Percentiles rank a stretch among this genome's conserved stretches.
Evolutionary conservation across 2,113 vertebrate species (phyloP).

Genomic region (Meriones unguiculatus): DNA sequence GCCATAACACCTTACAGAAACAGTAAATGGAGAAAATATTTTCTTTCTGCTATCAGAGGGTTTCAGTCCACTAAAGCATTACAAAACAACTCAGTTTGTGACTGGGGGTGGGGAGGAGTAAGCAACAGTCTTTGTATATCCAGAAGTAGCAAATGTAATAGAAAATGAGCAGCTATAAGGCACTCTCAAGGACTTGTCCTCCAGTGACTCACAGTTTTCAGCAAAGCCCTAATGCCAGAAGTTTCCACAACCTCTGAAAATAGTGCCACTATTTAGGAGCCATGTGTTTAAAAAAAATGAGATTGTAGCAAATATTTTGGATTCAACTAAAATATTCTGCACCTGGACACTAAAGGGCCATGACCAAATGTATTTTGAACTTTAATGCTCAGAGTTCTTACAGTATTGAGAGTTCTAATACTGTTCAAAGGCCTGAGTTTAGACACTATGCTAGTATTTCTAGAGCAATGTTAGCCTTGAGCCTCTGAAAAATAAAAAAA

Average conservation of each 20-base stretch:
- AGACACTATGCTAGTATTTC: background rate
- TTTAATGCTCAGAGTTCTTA: background rate
- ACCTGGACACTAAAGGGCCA: background rate
- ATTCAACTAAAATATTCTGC: background rate
- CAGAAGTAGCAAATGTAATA: background rate
- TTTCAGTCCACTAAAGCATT: background rate
- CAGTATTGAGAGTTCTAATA: background rate
- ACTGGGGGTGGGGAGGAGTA: too few relatives aligned
- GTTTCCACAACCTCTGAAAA: background rate
- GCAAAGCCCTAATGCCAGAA: background rate
- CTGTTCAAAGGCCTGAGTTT: background rate
- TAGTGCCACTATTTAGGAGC: background rate
- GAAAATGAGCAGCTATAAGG: background rate
- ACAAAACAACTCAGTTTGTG: background rate
- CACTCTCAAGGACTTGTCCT: background rate
- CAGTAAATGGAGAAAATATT: background rate
- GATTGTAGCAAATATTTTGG: background rate
- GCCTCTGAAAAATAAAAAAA: background rate
- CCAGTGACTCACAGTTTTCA: background rate
- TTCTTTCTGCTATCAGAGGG: background rate
- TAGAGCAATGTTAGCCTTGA: background rate
- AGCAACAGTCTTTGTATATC: background rate
- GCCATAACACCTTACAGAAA: background rate
- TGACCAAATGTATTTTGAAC: background rate
- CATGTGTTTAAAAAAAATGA: background rate